Evolutionary conservation across 2,113 vertebrate genomes (phyloP).

Genomic region (Pomatostomus ruficeps): DNA sequence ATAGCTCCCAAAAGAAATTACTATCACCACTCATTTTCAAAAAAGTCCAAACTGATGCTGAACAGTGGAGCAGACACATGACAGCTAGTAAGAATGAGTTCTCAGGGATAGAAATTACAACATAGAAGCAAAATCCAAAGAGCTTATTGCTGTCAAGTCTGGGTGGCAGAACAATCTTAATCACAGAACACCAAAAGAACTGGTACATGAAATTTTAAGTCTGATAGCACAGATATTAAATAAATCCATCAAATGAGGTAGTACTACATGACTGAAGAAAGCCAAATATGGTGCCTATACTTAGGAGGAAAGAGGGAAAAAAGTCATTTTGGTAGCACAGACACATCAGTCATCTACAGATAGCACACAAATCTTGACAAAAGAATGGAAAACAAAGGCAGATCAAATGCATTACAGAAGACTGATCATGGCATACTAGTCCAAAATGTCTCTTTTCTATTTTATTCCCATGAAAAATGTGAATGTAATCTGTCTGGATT

Average conservation of each 20-base stretch:
- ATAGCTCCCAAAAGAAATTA: neutral
- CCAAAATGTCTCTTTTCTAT: neutral
- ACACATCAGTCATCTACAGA: conserved; percentile 1
- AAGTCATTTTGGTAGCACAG: neutral
- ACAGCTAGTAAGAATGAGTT: conserved; percentile 26
- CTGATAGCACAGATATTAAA: conserved; percentile 57
- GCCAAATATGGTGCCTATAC: neutral
- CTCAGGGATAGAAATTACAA: conserved; percentile 15
- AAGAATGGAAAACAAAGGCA: conserved; percentile 4
- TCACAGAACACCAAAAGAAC: neutral
- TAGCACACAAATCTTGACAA: neutral
- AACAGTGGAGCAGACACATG: neutral
- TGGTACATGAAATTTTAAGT: conserved; percentile 45
- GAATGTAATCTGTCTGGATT: neutral
- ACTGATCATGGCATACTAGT: neutral
- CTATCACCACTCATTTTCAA: neutral
- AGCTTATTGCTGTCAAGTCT: conserved; percentile 36
- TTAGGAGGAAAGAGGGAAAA: neutral
- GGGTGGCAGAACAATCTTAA: conserved; percentile 32
- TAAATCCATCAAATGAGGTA: conserved; percentile 56
- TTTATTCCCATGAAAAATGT: neutral
- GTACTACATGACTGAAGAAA: neutral
- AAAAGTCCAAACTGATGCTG: neutral
- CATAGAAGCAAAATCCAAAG: conserved; percentile 24
- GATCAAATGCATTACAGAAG: conserved; percentile 10